A percentile compares a stretch with the other conserved stretches of the same genome.
Evolutionary conservation across 2,797 vertebrate genomes (phyloP).

Genomic region (Alca torda): DNA sequence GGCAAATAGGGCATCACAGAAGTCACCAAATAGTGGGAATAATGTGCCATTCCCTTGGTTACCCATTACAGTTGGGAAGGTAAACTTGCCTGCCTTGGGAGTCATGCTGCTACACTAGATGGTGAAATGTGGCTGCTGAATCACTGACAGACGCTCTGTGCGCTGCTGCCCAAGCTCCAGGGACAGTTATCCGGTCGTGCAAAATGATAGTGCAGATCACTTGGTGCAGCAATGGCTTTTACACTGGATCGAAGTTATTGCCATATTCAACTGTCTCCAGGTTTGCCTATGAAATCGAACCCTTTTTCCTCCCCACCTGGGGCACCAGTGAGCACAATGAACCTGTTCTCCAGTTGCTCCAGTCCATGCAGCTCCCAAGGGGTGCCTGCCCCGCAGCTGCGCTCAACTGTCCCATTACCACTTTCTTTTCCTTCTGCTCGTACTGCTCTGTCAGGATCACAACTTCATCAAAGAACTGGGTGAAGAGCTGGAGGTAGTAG

Average conservation of each 20-base stretch:
- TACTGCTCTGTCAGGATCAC: background rate
- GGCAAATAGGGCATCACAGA: background rate
- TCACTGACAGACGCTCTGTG: background rate
- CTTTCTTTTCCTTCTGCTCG: background rate
- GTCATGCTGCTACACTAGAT: background rate
- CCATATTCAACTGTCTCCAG: background rate
- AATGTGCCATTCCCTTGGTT: background rate
- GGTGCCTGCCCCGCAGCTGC: background rate
- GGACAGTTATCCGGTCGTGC: fast-evolving
- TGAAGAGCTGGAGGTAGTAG: background rate
- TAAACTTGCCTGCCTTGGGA: background rate
- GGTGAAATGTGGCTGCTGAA: background rate
- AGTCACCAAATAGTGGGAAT: background rate
- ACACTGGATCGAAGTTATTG: background rate
- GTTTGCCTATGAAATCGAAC: background rate
- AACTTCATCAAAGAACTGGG: background rate
- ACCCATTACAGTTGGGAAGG: background rate
- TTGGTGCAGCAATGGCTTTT: background rate
- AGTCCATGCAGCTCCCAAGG: background rate
- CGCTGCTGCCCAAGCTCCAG: fast-evolving
- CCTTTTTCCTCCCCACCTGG: background rate
- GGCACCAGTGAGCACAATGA: background rate
- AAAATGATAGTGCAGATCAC: background rate
- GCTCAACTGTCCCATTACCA: background rate
- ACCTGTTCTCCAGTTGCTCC: background rate